These are phyloP conservation scores for Acleris cristana DNA, from an alignment of 2,888 invertebrate species.

Conservation along the genomic window DNA sequence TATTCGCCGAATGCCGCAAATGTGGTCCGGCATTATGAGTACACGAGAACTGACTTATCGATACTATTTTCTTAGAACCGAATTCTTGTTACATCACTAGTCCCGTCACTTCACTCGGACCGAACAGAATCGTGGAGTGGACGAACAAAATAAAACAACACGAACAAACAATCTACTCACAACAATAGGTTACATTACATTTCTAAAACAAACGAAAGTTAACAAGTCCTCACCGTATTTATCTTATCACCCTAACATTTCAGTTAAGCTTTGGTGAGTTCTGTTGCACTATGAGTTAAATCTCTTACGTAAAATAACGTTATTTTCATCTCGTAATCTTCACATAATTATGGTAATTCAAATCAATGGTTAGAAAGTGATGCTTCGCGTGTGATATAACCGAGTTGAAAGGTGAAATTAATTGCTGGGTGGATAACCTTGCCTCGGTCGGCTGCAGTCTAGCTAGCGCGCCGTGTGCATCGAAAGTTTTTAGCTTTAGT, in stretches of 20 bases:
- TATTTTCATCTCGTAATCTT: constrained; percentile 35
- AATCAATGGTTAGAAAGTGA: constrained; percentile 65
- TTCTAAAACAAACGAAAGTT: constrained; percentile 1
- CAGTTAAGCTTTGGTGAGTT: constrained; percentile 14
- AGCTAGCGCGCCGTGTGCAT: constrained; percentile 47
- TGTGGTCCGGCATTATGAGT: too few species aligned
- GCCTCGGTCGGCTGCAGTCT: constrained; percentile 47
- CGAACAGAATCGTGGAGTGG: background rate
- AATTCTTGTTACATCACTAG: constrained; percentile 1
- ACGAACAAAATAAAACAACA: constrained; percentile 1
- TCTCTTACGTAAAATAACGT: constrained; percentile 30
- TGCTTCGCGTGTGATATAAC: constrained; percentile 63
- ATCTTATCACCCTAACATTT: background rate
- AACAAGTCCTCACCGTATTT: background rate
- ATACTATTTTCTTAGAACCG: background rate
- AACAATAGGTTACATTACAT: constrained; percentile 14
- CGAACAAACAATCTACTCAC: constrained; percentile 2
- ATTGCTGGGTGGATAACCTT: constrained; percentile 59
- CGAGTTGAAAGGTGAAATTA: constrained; percentile 76
- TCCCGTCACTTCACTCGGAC: background rate
- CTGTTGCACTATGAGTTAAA: background rate
- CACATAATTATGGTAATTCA: constrained; percentile 47
- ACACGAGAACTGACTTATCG: background rate
- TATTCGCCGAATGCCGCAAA: too few species aligned
- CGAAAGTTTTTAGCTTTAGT: constrained; percentile 58